Evolutionary conservation across 2,113 vertebrate genomes (phyloP), one percentile per base, ranked within the genome.

Genomic region (Fregetta grallaria): DNA sequence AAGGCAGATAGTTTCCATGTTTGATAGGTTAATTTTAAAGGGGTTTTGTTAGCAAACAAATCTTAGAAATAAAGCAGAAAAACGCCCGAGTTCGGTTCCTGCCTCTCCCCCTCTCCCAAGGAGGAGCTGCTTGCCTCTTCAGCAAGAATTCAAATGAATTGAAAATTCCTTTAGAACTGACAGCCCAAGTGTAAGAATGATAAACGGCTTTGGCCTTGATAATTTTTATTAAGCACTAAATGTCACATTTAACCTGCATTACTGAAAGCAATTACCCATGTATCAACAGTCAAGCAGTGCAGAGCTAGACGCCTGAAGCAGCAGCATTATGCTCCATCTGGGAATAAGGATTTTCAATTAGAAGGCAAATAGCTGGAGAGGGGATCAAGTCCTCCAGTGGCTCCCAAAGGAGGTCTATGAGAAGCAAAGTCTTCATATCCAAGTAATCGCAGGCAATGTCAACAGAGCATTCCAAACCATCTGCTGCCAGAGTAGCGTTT

Each of bases 231-330:
- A 98, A 98, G 98, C 98, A 98, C 98, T 98, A 98, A 99, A 98
- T 98, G 98, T 99, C 98, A 99, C 98, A 99, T 99, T 99, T 99
- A 99, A 99, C 99, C 99, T 98, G 98, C 98, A 98, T 99, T 98
- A 98, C 98, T 86, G 98, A 98, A 99, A 99, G 98, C 98, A 99
- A 99, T 99, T 99, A 99, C 98, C 98, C 98, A 91, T 97, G 97
- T 98, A 99, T 98, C 98, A 99, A 98, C 98, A 98, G 98, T 97
- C 98, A 98, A 98, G 98, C 98, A 96, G 97, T 83, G 78, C 95
- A 71, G 98, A 97, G 97, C 95, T 92, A 96, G 84, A 91, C 19
- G 98, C 98, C 98, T 97, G 96, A 97, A 97, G 98, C 97, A 88
- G 96, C 90, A 96, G 88, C 95, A 78, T 95, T 93, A 98, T 98